Evolutionary conservation across 92 coral and sea anemone genomes (phyloP).

Genomic region (Palythoa caribaeorum): DNA sequence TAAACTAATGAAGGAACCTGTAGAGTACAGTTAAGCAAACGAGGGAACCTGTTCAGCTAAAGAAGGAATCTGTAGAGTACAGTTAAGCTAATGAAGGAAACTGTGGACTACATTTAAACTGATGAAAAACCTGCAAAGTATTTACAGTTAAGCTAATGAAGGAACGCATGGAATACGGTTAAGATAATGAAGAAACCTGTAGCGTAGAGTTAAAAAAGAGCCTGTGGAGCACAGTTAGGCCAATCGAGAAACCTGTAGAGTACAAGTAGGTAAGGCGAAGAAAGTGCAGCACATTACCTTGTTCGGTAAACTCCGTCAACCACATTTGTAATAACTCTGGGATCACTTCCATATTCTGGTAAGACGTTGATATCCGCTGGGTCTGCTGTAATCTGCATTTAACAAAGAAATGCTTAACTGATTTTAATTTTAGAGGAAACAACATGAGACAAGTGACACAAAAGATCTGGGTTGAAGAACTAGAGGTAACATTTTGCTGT

Average conservation of each 20-base stretch:
- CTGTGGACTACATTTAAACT: no score
- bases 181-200: no score
- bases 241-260: no score
- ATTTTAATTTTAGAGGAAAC: background rate
- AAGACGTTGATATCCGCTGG: conserved; percentile 94
- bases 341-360: conserved; percentile 94
- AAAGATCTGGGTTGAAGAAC: no score
- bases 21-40: background rate
- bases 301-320: conserved; percentile 98
- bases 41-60: background rate
- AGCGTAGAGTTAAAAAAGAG: no score
- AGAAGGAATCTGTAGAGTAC: no score
- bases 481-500: no score
- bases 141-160: no score
- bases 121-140: no score
- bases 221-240: no score
- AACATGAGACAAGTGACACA: background rate
- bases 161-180: no score
- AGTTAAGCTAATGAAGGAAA: no score
- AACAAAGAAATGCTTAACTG: background rate
- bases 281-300: conserved; percentile 64
- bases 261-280: background rate
- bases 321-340: conserved; percentile 94
- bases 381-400: conserved; percentile 84
- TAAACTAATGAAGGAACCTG: background rate